phyloP scores from a whole-genome alignment of 1,140 invertebrate genomes.

The Antheraea pernyi region DNA sequence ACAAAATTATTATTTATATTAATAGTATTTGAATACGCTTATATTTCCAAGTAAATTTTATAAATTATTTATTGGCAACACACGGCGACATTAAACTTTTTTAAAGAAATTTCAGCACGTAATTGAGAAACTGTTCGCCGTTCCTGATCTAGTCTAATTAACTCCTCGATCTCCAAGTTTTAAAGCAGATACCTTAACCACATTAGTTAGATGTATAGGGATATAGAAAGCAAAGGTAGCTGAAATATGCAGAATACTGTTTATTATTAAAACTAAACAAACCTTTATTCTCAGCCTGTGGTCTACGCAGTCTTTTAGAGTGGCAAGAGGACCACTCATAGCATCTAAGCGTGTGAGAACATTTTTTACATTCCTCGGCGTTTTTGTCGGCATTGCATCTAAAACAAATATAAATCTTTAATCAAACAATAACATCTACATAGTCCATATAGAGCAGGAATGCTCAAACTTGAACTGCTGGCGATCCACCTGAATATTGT shows the following conservation, averaged over 20 bases:
- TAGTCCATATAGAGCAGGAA: too few relatives aligned
- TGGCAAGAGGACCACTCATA: constrained; percentile 81
- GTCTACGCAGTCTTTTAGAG: constrained; percentile 82
- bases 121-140: neutral
- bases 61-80: neutral
- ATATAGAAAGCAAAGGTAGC: neutral
- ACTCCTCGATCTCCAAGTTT: neutral
- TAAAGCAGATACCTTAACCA: neutral
- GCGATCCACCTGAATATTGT: too few relatives aligned
- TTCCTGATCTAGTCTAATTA: neutral
- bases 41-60: neutral
- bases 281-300: constrained; percentile 82
- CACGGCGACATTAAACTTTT: neutral
- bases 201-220: neutral
- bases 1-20: too few relatives aligned
- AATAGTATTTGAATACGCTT: neutral
- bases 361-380: constrained; percentile 68
- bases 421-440: neutral
- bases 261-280: neutral
- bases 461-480: too few relatives aligned
- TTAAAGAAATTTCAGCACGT: neutral
- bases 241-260: neutral
- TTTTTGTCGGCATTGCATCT: constrained; percentile 47
- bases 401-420: constrained; percentile 16
- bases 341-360: constrained; percentile 83